phyloP scores from a whole-genome alignment of 2,888 invertebrate species.

The Linnaemya vulpina region DNA sequence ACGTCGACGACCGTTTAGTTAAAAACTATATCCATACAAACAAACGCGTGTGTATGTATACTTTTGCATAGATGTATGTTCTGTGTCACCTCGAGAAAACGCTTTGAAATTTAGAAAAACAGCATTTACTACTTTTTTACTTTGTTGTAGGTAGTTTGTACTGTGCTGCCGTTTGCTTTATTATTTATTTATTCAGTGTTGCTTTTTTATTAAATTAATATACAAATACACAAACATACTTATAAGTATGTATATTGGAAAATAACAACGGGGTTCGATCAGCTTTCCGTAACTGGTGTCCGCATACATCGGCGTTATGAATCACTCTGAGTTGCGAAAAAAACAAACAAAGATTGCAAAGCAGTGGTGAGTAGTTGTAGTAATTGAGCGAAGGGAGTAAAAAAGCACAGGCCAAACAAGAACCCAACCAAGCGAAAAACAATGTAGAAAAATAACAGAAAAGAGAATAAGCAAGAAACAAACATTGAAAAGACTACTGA shows the following conservation, averaged over 20 bases:
- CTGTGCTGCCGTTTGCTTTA: slow-evolving; percentile 38
- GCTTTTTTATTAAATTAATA: slow-evolving; percentile 51
- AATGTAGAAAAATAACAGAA: slow-evolving; percentile 30
- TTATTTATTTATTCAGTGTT: slow-evolving; percentile 35
- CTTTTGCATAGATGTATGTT: neutral
- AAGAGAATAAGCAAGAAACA: slow-evolving; percentile 45
- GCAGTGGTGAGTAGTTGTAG: slow-evolving; percentile 43
- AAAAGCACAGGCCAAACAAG: slow-evolving; percentile 58
- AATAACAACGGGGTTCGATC: slow-evolving; percentile 63
- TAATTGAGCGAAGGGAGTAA: slow-evolving; percentile 34
- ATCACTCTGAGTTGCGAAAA: slow-evolving; percentile 73
- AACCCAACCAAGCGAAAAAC: slow-evolving; percentile 63
- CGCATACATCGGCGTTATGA: slow-evolving; percentile 73
- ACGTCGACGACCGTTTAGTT: slow-evolving; percentile 54
- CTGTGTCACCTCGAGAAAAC: slow-evolving; percentile 69
- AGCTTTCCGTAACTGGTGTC: slow-evolving; percentile 68
- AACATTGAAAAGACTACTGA: slow-evolving; percentile 7
- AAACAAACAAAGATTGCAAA: slow-evolving; percentile 58
- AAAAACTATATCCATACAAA: neutral
- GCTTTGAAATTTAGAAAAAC: slow-evolving; percentile 45
- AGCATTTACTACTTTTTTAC: slow-evolving; percentile 50
- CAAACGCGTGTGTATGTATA: no score
- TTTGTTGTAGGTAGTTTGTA: neutral
- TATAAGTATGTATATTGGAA: slow-evolving; percentile 28
- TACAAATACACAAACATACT: neutral